phyloP scores from a whole-genome alignment of 2,797 vertebrate genomes.

The Pseudochromis fuscus region DNA sequence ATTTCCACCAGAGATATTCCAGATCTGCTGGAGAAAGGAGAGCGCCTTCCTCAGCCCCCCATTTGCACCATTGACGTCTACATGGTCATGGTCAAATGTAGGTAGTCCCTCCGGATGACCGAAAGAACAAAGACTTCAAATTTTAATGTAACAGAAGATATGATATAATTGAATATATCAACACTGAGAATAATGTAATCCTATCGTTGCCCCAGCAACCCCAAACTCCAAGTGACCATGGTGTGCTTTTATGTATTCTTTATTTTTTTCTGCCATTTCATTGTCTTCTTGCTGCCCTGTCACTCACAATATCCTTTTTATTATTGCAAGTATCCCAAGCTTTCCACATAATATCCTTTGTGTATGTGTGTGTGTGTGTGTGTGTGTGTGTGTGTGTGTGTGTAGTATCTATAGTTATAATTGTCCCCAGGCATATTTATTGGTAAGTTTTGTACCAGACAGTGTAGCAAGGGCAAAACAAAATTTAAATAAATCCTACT shows the following conservation, averaged over 20 bases:
- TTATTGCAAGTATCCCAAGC: neutral
- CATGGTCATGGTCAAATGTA: slow-evolving; percentile 99
- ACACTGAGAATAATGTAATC: neutral
- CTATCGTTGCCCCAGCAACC: too few species aligned
- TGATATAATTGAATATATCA: neutral
- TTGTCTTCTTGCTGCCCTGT: neutral
- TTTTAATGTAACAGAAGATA: neutral
- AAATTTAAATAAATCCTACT: neutral
- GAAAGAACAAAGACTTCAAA: neutral
- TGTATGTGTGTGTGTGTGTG: neutral
- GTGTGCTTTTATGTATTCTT: neutral
- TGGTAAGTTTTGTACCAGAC: neutral
- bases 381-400: too few species aligned
- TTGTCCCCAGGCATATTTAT: neutral
- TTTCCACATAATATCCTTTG: neutral
- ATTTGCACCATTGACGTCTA: slow-evolving; percentile 99
- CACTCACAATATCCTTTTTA: neutral
- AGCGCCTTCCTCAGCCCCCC: slow-evolving; percentile 95
- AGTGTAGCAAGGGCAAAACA: neutral
- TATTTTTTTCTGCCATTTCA: neutral
- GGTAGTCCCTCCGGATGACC: slow-evolving; percentile 48
- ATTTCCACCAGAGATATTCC: slow-evolving; percentile 98
- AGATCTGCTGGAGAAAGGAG: slow-evolving; percentile 97
- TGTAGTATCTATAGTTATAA: neutral
- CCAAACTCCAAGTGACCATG: neutral